Base-by-base conservation (phyloP, 2,113 vertebrate species). In the Gasterosteus aculeatus region DNA sequence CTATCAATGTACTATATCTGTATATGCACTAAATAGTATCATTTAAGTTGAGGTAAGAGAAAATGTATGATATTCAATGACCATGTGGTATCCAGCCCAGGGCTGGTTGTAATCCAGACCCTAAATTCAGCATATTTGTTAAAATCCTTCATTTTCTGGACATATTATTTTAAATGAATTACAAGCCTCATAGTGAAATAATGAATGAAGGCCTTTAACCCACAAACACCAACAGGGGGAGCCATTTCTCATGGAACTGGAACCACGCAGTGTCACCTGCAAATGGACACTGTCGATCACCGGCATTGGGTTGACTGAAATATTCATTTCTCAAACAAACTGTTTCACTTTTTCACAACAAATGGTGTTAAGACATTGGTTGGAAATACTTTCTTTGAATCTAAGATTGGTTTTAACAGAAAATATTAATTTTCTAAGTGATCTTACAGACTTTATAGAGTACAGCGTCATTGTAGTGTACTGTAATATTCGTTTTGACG, bases 211-310 rank as follows among this genome's bases (percentile, higher is more conserved):
- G 49, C n/a, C 49, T 51, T 22, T n/a, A 19, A 54, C 51, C 12
- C 53, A 53, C 16, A 70, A 35, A 11, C 33, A 49, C 66, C 87
- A 80, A 5, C 54, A 86, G 87, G 62, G 61, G 68, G 81, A 51
- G 76, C 18, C 31, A 66, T 69, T 72, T 72, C 41, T 46, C 49
- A 22, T 51, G 15, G 5, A 38, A 14, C 11, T 7, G 16, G 11
- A 7, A 11, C 18, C 16, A 18, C 0, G 12, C 0, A 38, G 29
- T 44, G 22, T 22, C 6, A 31, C 0, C 33, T 9, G 22, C 10
- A 53, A 3, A 56, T n/a, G 2, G 54, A 29, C 12, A 29, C 8
- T 62, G n/a, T 18, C 9, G 7, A 0, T 22, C 2, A 64, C 29
- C 7, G n/a, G 12, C 12, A 69, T 14, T 41, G 7, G 22, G 29